Evolutionary conservation across 1,140 invertebrate genomes (phyloP), one percentile per base, ranked within the genome.

Genomic region (Zaprionus lachaisei): DNA sequence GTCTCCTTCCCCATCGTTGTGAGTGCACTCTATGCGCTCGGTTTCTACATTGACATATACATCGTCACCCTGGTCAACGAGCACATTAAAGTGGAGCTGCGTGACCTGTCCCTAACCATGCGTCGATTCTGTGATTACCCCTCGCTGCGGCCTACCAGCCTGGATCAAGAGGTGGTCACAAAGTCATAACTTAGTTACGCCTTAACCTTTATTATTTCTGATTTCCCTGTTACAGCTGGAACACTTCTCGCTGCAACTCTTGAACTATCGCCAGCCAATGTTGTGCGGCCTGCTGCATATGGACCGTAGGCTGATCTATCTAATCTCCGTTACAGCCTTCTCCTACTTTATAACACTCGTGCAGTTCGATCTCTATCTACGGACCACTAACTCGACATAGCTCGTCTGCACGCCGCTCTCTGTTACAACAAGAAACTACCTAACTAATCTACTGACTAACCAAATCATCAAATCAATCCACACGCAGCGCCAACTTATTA

Each of bases 301-400:
- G 47, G 91, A 92, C 51, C 73, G 81, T 2, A 79, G 83, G 7
- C 68, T 92, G 47, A 77, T 91, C 4, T 92, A 80, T 61, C 62
- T 91, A 0, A 92, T 91, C 7, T 82, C 81, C 1, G 86, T 82
- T 15, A 83, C 91, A 1, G 91, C 77, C 17, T 89, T 92, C 22
- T 79, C 81, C 17, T 91, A 92, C 20, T 92, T 92, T 54, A 92
- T 92, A 37, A 92, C 91, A 1, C 75, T 92, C n/a, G 91, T 92
- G 6, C 91, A 92, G 49, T 92, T 92, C 24, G 91, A 92, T 72
- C 37, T 92, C 0, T 86, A 87, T 70, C 37, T 92, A 22, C 78
- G 81, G 12, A 84, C 28, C 34, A 54, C 61, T 34, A 54, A 65
- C 9, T 38, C 47, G 11, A 12, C 47, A 12, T 51, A 65, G 38